phyloP scores from a whole-genome alignment of 2,113 vertebrate genomes.

The Cochlearius cochlearius region DNA sequence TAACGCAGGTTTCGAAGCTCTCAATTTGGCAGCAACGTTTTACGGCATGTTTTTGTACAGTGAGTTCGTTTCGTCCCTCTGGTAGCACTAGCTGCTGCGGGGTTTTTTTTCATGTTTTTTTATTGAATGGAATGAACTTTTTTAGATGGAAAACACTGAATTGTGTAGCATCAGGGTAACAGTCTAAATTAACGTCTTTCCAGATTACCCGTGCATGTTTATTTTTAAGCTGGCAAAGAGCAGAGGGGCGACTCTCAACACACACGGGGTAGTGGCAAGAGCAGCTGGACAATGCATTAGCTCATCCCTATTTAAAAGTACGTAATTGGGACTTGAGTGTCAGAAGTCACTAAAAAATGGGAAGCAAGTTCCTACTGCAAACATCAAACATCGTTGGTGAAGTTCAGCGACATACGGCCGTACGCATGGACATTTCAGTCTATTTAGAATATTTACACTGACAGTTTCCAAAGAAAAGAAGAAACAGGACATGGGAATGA shows the following conservation, averaged over 20 bases:
- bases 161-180: not conserved
- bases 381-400: not conserved
- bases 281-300: not conserved
- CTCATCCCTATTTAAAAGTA: not conserved
- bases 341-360: not conserved
- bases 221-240: not conserved
- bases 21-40: not conserved
- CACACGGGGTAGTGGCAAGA: not conserved
- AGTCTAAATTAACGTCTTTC: not conserved
- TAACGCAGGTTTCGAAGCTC: not conserved
- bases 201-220: not conserved
- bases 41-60: not conserved
- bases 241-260: not conserved
- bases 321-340: not conserved
- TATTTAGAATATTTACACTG: not conserved
- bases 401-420: not conserved
- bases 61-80: not conserved
- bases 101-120: not conserved
- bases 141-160: not conserved
- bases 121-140: not conserved
- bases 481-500: not conserved
- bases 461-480: not conserved
- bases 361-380: not conserved
- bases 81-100: not conserved
- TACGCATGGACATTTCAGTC: not conserved